Evolutionary conservation across 2,113 vertebrate species (phyloP).

Genomic region (Pseudorhombus dupliciocellatus): DNA sequence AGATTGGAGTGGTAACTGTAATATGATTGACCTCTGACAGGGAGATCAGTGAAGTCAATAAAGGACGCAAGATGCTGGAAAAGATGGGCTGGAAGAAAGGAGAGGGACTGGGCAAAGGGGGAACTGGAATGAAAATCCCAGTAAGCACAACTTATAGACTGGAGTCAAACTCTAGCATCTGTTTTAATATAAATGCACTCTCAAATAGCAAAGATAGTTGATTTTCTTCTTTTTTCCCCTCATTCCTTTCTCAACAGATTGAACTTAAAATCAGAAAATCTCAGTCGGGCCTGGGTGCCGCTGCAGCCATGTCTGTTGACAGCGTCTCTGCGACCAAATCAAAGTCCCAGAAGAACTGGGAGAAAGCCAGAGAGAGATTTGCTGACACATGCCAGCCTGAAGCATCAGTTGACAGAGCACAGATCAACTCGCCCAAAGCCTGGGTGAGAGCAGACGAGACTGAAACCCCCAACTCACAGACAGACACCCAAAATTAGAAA

Average conservation of each 20-base stretch:
- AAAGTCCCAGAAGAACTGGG: constrained; percentile 93
- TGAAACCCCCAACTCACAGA: constrained; percentile 2
- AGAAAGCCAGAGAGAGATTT: constrained; percentile 94
- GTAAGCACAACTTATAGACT: constrained; percentile 75
- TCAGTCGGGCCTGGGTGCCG: constrained; percentile 89
- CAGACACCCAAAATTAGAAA: constrained; percentile 22
- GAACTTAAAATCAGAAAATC: constrained; percentile 87
- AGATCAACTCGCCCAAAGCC: constrained; percentile 51
- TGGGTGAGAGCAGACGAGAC: constrained; percentile 69
- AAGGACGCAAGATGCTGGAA: constrained; percentile 95
- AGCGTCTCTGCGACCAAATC: constrained; percentile 78
- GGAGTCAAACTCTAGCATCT: not conserved
- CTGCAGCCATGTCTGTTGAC: constrained; percentile 83
- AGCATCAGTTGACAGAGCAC: constrained; percentile 30
- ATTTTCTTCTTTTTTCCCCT: not conserved
- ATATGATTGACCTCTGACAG: constrained; percentile 72
- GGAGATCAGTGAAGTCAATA: constrained; percentile 94
- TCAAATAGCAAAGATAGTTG: not conserved
- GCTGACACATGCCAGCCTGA: constrained; percentile 85
- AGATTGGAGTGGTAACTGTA: not conserved
- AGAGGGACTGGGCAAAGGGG: constrained; percentile 93
- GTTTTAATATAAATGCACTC: not conserved
- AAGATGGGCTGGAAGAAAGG: constrained; percentile 99
- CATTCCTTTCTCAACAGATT: constrained; percentile 79
- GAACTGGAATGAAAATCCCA: constrained; percentile 90